A percentile compares a stretch with the other conserved stretches of the same genome.
Evolutionary conservation across 2,113 vertebrate species (phyloP).

Genomic region (Ceuthmochares aereus): DNA sequence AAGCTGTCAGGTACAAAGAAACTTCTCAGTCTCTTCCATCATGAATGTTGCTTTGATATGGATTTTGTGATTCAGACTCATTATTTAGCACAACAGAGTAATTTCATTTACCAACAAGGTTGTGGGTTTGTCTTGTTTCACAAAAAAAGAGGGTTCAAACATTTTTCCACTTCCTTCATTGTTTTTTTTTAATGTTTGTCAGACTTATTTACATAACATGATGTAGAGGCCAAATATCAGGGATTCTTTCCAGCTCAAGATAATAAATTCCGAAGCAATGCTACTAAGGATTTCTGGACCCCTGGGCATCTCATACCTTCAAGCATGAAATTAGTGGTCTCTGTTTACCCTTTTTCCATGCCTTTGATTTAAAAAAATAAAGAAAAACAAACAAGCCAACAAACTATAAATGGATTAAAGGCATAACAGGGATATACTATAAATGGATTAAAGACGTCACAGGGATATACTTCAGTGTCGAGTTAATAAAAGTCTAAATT

Average conservation of each 20-base stretch:
- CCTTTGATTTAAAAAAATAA: not conserved
- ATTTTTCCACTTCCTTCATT: not conserved
- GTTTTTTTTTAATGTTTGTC: not conserved
- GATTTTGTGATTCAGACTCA: not conserved
- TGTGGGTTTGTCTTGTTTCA: not conserved
- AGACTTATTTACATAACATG: not conserved
- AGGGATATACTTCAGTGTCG: not conserved
- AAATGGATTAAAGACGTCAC: conserved; percentile 31
- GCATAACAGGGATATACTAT: not conserved
- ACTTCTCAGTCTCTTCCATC: not conserved
- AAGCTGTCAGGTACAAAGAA: not conserved
- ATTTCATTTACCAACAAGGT: not conserved
- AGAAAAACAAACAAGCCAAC: not conserved
- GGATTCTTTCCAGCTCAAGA: not conserved
- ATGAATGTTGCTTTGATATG: not conserved
- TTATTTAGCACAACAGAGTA: not conserved
- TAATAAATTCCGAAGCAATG: not conserved
- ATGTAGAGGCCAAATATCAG: not conserved
- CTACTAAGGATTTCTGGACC: not conserved
- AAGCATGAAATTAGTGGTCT: not conserved
- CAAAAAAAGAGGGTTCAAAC: not conserved
- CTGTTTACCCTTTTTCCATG: not conserved
- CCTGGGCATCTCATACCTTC: not conserved
- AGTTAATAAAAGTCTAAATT: conserved; percentile 16
- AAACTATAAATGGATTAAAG: conserved; percentile 17